Evolutionary conservation across 1,140 invertebrate species (phyloP).

Genomic region (Drosophila virilis): DNA sequence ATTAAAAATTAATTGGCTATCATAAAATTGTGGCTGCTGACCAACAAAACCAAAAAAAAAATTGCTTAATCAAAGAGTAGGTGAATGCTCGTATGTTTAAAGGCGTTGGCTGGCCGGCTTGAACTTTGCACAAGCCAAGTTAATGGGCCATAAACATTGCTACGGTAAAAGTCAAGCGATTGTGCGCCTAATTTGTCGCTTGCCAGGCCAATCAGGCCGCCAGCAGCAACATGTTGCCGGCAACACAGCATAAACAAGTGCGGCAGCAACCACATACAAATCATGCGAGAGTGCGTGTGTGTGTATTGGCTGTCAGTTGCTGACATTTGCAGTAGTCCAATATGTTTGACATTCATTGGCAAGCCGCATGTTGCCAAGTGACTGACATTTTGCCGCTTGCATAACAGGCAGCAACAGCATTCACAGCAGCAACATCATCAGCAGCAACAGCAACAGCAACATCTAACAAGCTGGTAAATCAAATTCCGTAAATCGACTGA

Average conservation of each 20-base stretch:
- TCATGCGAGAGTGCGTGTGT: slow-evolving; percentile 28
- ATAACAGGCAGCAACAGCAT: slow-evolving; percentile 64
- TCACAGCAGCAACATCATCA: slow-evolving; percentile 38
- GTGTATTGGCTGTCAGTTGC: slow-evolving; percentile 68
- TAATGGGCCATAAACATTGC: slow-evolving; percentile 74
- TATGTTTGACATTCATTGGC: slow-evolving; percentile 79
- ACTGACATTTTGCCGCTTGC: slow-evolving; percentile 79
- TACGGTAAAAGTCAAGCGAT: slow-evolving; percentile 74
- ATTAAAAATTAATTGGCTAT: slow-evolving; percentile 74
- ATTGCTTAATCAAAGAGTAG: slow-evolving; percentile 69
- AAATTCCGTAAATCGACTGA: slow-evolving; percentile 76
- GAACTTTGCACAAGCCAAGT: slow-evolving; percentile 50
- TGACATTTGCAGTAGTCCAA: slow-evolving; percentile 80
- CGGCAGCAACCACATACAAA: slow-evolving; percentile 32
- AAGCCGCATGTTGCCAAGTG: slow-evolving; percentile 74
- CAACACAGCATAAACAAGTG: slow-evolving; percentile 61
- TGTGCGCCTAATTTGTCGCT: slow-evolving; percentile 77
- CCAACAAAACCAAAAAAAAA: slow-evolving; percentile 54
- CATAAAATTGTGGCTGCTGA: slow-evolving; percentile 56
- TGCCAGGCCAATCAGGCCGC: slow-evolving; percentile 64
- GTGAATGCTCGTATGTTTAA: slow-evolving; percentile 31
- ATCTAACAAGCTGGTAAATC: slow-evolving; percentile 62
- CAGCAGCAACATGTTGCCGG: slow-evolving; percentile 69
- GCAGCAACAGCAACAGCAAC: slow-evolving; percentile 41
- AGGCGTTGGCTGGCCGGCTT: slow-evolving; percentile 65